phyloP scores from a whole-genome alignment of 2,888 invertebrate species.

The Xanthorhoe spadicearia region DNA sequence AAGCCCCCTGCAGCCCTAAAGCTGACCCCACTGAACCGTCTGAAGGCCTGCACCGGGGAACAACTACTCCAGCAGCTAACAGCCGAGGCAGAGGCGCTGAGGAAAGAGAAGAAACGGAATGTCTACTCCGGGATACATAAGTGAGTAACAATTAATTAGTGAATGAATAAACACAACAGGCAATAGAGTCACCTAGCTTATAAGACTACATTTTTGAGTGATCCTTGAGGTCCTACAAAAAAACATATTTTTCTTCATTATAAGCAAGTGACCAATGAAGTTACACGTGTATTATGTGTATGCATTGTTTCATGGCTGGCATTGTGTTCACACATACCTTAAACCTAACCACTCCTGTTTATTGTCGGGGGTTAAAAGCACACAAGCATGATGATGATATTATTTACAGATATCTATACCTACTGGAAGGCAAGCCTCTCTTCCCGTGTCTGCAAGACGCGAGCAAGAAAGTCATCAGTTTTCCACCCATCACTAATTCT shows the following conservation, averaged over 20 bases:
- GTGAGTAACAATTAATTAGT: slow-evolving; percentile 52
- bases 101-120: slow-evolving; percentile 93
- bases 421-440: slow-evolving; percentile 89
- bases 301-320: too few species aligned
- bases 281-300: too few species aligned
- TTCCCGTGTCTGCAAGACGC: slow-evolving; percentile 90
- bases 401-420: slow-evolving; percentile 86
- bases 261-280: too few species aligned
- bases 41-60: slow-evolving; percentile 86
- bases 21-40: slow-evolving; percentile 87
- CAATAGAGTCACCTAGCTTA: too few species aligned
- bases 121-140: slow-evolving; percentile 93
- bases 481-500: slow-evolving; percentile 94
- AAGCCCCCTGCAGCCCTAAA: slow-evolving; percentile 86
- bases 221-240: too few species aligned
- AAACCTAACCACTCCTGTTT: too few species aligned
- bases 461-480: slow-evolving; percentile 89
- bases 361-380: too few species aligned
- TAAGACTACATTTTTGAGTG: too few species aligned
- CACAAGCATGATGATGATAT: neutral
- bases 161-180: too few species aligned
- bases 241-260: too few species aligned
- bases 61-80: slow-evolving; percentile 88
- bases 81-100: slow-evolving; percentile 90
- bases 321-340: too few species aligned